Base-by-base conservation (phyloP, 2,888 invertebrate genomes). In the Coremacera marginata region DNA sequence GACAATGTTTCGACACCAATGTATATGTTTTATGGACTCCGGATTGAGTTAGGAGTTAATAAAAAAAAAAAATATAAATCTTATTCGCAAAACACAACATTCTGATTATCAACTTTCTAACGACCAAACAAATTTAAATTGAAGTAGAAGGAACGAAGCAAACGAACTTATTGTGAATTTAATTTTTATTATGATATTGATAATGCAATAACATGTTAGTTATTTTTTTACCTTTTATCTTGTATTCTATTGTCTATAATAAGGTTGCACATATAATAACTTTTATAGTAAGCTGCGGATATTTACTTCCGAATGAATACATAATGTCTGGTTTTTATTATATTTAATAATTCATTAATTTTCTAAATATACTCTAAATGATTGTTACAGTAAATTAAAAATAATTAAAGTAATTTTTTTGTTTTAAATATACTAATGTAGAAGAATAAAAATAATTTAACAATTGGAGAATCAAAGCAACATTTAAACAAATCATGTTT, bases 221-320 rank as follows among this genome's bases (percentile, higher is more conserved):
- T 57, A 19, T 44, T 60, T 62, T 63, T 70, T 73, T 44, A 62
- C 62, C 72, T 73, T 73, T 73, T 73, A 44, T 44, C 11, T 44
- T 44, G 44, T 44, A 73, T 73, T 73, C 72, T 73, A 62, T 49
- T 62, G 62, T 73, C 72, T 62, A 73, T 63, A 63, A 62, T 49
- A 73, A 73, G 62, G 52, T 70, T 55, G 72, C 72, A 73, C 72
- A 73, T 49, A 73, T 73, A 71, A 71, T 62, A 63, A 63, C 65
- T 72, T 72, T 11, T 51, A 49, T 63, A 73, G 52, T 55, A 70
- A 55, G 63, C 51, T 27, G 49, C 60, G 73, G 51, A 27, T 51
- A 73, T 63, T 52, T 63, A 73, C 49, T 63, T 63, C 34, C 34
- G 19, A 31, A 72, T 72, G 49, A 49, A 72, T 72, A 60, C 60